Evolutionary conservation across 2,888 invertebrate species (phyloP), one percentile per base, ranked within the genome.

Genomic region (Cecidostiba fungosa): DNA sequence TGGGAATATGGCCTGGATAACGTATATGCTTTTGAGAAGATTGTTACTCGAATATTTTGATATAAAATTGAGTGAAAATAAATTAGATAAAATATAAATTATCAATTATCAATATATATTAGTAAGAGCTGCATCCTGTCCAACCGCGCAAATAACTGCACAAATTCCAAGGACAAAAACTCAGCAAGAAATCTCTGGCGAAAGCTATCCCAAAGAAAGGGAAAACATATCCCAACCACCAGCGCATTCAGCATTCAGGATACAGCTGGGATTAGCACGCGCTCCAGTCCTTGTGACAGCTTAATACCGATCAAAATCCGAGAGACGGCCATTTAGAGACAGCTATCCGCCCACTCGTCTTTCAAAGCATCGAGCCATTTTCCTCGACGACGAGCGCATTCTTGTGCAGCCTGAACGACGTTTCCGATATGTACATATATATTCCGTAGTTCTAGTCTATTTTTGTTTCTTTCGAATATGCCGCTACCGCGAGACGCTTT

Each of bases 271-370:
- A 92, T 92, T 92, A 92, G 89, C 54, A 88, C 89, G 84, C 89
- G 91, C 91, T 89, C 36, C 29, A 74, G 90, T 90, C 88, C 91
- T 91, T 91, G 12, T 43, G 92, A 92, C 92, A 90, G 90, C 92
- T 92, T 92, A 92, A 92, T 92, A 88, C 91, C 92, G 92, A 92
- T 92, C 92, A 90, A 90, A 91, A 91, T 90, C 90, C 91, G 89
- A 91, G 90, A 89, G 90, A 89, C 90, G 88, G 89, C 90, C 89
- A 91, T 92, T 92, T 92, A 91, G 88, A 87, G 90, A 86, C 87
- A 29, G n/a, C 36, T 29, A 32, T 29, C 89, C 77, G 72, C 47
- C 72, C 72, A 77, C 77, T 84, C 82, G 85, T 85, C 87, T 85
- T 43, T 83, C 76, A 26, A 32, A 47, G 16, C 69, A 3, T 12